Percentiles rank a stretch among this genome's conserved stretches.
Conservation (phyloP, 2,797 vertebrate species). For the Falco peregrinus region DNA sequence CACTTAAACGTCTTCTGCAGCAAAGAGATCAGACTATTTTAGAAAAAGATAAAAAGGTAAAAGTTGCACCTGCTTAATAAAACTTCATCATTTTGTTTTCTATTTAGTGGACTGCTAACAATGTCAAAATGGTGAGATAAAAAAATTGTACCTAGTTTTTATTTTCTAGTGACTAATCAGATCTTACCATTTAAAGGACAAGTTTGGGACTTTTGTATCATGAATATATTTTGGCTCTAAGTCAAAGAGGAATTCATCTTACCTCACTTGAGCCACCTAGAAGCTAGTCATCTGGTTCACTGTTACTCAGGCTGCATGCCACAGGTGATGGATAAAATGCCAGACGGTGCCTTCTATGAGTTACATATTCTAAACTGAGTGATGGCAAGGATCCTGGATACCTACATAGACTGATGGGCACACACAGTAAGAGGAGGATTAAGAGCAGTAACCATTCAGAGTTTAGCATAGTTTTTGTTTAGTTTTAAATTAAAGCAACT, state of each 20-base stretch:
- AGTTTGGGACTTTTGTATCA: neutral
- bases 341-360: neutral
- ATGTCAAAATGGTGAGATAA: neutral
- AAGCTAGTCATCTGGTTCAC: neutral
- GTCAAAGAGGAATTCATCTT: neutral
- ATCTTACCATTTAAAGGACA: neutral
- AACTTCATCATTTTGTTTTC: neutral
- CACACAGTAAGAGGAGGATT: neutral
- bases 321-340: neutral
- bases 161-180: neutral
- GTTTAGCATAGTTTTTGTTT: neutral
- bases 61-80: neutral
- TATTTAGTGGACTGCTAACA: neutral
- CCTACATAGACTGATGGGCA: neutral
- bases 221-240: neutral
- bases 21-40: constrained; percentile 98
- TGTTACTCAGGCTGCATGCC: neutral
- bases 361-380: neutral
- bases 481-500: neutral
- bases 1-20: constrained; percentile 95
- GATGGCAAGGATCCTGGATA: neutral
- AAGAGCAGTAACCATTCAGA: neutral
- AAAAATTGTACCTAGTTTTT: too few relatives aligned
- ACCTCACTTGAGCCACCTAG: neutral
- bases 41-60: constrained; percentile 97